Percentiles rank a stretch among this genome's conserved stretches.
phyloP scores from a whole-genome alignment of 2,113 vertebrate genomes.

The Thunnus maccoyii region DNA sequence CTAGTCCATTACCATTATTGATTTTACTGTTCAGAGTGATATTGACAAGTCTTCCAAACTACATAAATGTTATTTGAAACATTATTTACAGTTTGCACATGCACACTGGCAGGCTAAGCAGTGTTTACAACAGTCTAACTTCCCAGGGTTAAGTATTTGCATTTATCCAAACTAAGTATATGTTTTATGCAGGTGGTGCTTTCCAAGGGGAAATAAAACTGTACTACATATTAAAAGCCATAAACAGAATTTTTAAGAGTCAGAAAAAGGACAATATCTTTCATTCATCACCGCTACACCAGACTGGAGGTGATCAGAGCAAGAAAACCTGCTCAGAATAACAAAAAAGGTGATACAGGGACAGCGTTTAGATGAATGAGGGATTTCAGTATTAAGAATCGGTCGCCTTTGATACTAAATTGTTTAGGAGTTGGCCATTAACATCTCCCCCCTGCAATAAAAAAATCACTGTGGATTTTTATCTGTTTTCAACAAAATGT shows the following conservation, averaged over 20 bases:
- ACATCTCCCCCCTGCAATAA: too few species aligned
- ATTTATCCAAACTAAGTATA: conserved; percentile 15
- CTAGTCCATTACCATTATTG: conserved; percentile 30
- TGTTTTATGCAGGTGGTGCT: neutral
- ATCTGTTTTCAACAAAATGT: too few species aligned
- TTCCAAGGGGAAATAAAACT: neutral
- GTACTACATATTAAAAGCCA: conserved; percentile 12
- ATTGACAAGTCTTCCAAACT: conserved; percentile 43
- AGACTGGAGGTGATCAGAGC: neutral
- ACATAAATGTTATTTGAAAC: conserved; percentile 32
- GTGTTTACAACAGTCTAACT: conserved; percentile 16
- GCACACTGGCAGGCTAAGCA: conserved; percentile 7
- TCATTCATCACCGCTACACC: neutral
- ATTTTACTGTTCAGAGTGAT: conserved; percentile 20
- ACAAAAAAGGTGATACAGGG: neutral
- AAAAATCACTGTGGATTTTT: too few species aligned
- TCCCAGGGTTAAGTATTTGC: conserved; percentile 3
- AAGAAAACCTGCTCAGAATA: neutral
- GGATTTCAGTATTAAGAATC: neutral
- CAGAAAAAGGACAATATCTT: neutral
- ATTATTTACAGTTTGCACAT: conserved; percentile 41
- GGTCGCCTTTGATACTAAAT: too few species aligned
- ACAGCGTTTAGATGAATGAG: neutral
- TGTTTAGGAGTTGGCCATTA: too few species aligned
- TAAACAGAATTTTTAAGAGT: neutral